Conservation (phyloP, 2,797 vertebrate genomes). For the Lagorchestes hirsutus region DNA sequence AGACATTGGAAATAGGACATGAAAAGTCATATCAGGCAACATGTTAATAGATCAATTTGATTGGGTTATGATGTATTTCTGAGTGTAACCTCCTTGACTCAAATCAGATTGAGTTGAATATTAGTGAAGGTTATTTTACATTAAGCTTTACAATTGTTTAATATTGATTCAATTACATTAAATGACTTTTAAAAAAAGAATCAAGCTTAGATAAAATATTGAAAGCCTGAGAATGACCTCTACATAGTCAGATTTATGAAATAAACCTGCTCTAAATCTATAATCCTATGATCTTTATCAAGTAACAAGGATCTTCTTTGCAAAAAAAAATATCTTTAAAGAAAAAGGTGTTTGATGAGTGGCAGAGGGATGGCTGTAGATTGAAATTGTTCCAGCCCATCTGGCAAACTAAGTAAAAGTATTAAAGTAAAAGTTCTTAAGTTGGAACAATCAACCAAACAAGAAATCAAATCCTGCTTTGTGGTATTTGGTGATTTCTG, state of each 20-base stretch:
- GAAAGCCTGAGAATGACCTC: neutral
- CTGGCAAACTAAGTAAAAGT: neutral
- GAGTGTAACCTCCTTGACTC: neutral
- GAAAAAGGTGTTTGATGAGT: neutral
- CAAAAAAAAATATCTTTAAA: neutral
- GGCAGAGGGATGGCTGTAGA: neutral
- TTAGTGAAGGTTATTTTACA: conserved; percentile 32
- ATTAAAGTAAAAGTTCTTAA: neutral
- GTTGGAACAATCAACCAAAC: neutral
- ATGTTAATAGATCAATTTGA: neutral
- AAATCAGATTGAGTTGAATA: neutral
- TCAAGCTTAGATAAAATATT: conserved; percentile 1
- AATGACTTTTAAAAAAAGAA: conserved; percentile 44
- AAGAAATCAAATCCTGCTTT: neutral
- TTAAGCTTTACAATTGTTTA: conserved; percentile 16
- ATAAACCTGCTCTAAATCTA: neutral
- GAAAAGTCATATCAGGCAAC: neutral
- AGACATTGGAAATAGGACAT: neutral
- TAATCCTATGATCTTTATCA: neutral
- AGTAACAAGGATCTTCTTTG: neutral
- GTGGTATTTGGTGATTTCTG: neutral
- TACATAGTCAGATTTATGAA: neutral
- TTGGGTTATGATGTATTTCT: neutral
- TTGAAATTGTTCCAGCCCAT: neutral
- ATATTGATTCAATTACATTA: conserved; percentile 26